Percentiles rank a stretch among this genome's conserved stretches.
phyloP scores from a whole-genome alignment of 2,888 invertebrate species.

The Apoda limacodes region DNA sequence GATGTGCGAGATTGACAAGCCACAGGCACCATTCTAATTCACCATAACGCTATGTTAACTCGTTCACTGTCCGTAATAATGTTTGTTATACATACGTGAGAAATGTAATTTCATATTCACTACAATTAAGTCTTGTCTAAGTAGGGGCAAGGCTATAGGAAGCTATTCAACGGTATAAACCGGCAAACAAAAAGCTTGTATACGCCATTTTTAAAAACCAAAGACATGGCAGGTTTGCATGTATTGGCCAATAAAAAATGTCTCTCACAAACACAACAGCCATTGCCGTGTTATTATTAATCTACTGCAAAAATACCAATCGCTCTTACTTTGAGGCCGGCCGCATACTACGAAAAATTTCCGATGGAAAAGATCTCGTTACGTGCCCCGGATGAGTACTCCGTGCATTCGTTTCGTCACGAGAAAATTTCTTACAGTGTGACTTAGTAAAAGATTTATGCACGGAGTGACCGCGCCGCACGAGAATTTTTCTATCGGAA shows the following conservation, averaged over 20 bases:
- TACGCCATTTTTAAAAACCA: constrained; percentile 74
- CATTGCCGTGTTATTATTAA: constrained; percentile 71
- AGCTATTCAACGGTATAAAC: constrained; percentile 61
- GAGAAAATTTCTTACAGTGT: no score
- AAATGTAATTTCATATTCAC: constrained; percentile 69
- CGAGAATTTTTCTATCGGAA: no score
- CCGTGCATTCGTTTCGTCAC: no score
- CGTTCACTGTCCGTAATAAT: constrained; percentile 61
- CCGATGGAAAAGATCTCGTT: no score
- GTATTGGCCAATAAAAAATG: constrained; percentile 69
- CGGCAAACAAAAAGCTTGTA: constrained; percentile 74
- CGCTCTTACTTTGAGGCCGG: no score
- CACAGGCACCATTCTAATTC: constrained; percentile 70
- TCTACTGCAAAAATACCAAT: constrained; percentile 66
- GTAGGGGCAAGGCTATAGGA: constrained; percentile 53
- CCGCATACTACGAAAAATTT: no score
- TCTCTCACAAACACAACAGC: constrained; percentile 65
- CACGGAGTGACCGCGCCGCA: no score
- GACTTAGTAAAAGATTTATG: no score
- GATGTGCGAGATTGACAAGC: constrained; percentile 67
- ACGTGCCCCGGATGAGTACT: no score
- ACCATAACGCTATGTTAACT: constrained; percentile 66
- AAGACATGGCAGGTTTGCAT: constrained; percentile 68
- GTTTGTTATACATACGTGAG: constrained; percentile 66
- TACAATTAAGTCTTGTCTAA: constrained; percentile 51